Base-by-base conservation (phyloP, 1,140 invertebrate species). In the Plectrocnemia conspersa region DNA sequence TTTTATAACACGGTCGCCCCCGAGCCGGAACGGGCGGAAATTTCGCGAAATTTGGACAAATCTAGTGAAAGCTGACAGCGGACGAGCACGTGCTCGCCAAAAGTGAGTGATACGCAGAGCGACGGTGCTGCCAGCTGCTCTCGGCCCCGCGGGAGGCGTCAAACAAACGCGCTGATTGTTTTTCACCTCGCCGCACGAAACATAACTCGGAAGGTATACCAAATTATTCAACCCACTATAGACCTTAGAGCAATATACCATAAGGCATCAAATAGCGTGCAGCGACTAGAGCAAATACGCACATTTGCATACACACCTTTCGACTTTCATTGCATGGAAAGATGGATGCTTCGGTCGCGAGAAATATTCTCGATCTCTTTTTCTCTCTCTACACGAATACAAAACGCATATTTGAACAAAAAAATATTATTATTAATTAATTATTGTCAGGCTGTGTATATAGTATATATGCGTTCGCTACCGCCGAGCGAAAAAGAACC, bases 271-370 rank as follows among this genome's bases (percentile, higher is more conserved):
- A 13, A 29, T 44, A 10, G 44, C 23, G 29, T 45, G 13, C 24
- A 27, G 25, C 10, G 15, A 11, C 11, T 22, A 22, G 22, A 32
- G 40, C 44, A 44, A 38, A 50, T 27, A 59, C 58, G 58, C 53
- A 56, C 58, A 59, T 59, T 59, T 59, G 58, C 58, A 59, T 59
- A 59, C 53, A 56, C 54, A 59, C 58, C 58, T 59, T 59, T 42
- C 41, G 48, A 53, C 38, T 52, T 57, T 57, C 55, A 36, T 52
- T 38, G 46, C 45, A 41, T 52, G 29, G 53, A 44, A 54, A 52
- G 53, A 46, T 53, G 29, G 46, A 35, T 7, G 33, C 29, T 25
- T 18, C 6, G 29, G 45, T 10, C 18, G 38, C 21, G 19, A 18
- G 10, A 32, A 21, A 49, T 50, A 41, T 22, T 54, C 52, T 55